A percentile compares a stretch with the other conserved stretches of the same genome.
Evolutionary conservation across 2,797 vertebrate species (phyloP).

Genomic region (Rousettus madagascariensis): DNA sequence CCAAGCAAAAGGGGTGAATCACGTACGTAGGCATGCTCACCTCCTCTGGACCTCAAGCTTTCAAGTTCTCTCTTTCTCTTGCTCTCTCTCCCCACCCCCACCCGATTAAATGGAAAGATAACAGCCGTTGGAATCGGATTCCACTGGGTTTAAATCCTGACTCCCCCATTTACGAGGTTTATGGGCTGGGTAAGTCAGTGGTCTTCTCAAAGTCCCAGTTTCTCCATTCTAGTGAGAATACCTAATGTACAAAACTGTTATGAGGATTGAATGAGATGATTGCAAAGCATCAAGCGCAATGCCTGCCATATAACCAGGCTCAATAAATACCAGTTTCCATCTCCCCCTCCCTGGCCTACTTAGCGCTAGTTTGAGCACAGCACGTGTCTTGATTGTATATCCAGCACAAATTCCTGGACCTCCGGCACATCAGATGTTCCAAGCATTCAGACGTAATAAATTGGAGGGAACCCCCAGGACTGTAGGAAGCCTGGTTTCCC

Average conservation of each 20-base stretch:
- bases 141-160: background rate
- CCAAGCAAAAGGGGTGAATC: background rate
- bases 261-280: background rate
- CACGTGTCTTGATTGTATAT: background rate
- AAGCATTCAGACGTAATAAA: slow-evolving; percentile 48
- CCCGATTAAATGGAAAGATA: slow-evolving; percentile 19
- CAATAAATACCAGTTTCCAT: background rate
- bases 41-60: background rate
- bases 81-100: too few species aligned
- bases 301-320: background rate
- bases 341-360: background rate
- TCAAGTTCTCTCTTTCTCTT: background rate
- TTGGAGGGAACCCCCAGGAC: slow-evolving; percentile 34
- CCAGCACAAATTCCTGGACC: slow-evolving; percentile 52
- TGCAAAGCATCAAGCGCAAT: background rate
- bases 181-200: background rate
- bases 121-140: background rate
- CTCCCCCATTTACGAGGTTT: background rate
- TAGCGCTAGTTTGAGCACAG: background rate
- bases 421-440: slow-evolving; percentile 38
- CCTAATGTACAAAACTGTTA: background rate
- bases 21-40: background rate
- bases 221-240: background rate
- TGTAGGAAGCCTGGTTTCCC: slow-evolving; percentile 31
- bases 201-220: background rate